These are phyloP conservation scores for Caerostris darwini DNA, from an alignment of 1,140 invertebrate genomes.

Conservation along the genomic window DNA sequence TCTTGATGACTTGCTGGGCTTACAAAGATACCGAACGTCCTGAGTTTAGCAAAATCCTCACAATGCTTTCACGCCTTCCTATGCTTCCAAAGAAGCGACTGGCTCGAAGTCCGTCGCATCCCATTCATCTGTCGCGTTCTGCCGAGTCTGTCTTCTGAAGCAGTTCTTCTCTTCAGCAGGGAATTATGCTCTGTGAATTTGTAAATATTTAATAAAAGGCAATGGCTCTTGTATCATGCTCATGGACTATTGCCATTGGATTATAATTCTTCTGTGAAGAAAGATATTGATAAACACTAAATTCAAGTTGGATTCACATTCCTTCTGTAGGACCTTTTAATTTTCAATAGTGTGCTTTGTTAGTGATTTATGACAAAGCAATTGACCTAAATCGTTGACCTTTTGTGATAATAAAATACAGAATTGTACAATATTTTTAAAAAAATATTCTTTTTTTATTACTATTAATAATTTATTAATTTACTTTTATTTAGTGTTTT, in stretches of 20 bases:
- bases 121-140: constrained; percentile 94
- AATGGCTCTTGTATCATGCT: neutral
- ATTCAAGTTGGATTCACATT: neutral
- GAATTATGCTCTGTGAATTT: constrained; percentile 12
- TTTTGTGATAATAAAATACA: no score
- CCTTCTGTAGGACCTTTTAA: no score
- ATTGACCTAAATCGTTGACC: no score
- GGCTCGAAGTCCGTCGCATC: constrained; percentile 97
- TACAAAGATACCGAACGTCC: constrained; percentile 91
- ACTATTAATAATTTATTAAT: no score
- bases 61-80: constrained; percentile 93
- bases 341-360: no score
- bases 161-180: neutral
- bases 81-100: constrained; percentile 96
- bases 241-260: constrained; percentile 19
- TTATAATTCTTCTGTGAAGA: constrained; percentile 60
- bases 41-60: constrained; percentile 92
- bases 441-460: no score
- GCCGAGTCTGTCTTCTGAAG: constrained; percentile 93
- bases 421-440: no score
- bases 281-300: constrained; percentile 4
- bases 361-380: no score
- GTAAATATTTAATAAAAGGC: neutral
- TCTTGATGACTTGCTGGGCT: constrained; percentile 98
- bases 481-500: no score